Evolutionary conservation across 2,888 invertebrate species (phyloP), one percentile per base, ranked within the genome.

Genomic region (Carpatolechia fugitivella): DNA sequence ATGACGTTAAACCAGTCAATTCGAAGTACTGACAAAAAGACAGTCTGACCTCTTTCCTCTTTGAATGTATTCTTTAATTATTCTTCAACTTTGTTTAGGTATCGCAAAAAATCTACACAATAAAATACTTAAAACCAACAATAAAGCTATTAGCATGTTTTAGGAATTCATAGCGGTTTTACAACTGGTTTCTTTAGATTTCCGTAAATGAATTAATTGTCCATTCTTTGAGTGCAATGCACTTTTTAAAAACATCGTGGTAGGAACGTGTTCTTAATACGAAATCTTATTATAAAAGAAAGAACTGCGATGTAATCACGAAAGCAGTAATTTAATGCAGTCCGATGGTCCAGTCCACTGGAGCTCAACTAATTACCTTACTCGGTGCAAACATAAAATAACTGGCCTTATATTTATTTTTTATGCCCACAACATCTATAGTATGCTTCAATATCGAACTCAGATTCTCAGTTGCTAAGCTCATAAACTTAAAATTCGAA

Each of bases 131-230:
- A 29, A 44, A 29, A 44, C 33, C 33, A 33, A 33, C 44, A 29
- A 44, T 44, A 44, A 44, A 44, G 5, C 24, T 24, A 44, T 44
- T 44, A 44, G 20, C 13, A 20, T 18, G 44, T 44, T 44, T 44
- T 44, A 44, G 44, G 44, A 44, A 29, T 44, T 44, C 44, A 44
- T 44, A 44, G 44, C 44, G 44, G 44, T 44, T 24, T 44, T n/a
- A 8, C 1, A 44, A 44, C 41, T 20, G 11, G 20, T 44, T 44
- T 20, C 20, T 20, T 41, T 44, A 44, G 20, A 44, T n/a, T n/a
- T 24, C 44, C 44, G 2, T 44, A 44, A 20, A n/a, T 24, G 24
- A 20, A 24, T 20, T 29, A 44, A 44, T 24, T 20, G 24, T 1
- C 44, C 44, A 44, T 44, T 44, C 44, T 44, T 29, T 29, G 44